These are phyloP conservation scores for Campodea augens DNA, from an alignment of 1,140 invertebrate species.

Conservation along the genomic window DNA sequence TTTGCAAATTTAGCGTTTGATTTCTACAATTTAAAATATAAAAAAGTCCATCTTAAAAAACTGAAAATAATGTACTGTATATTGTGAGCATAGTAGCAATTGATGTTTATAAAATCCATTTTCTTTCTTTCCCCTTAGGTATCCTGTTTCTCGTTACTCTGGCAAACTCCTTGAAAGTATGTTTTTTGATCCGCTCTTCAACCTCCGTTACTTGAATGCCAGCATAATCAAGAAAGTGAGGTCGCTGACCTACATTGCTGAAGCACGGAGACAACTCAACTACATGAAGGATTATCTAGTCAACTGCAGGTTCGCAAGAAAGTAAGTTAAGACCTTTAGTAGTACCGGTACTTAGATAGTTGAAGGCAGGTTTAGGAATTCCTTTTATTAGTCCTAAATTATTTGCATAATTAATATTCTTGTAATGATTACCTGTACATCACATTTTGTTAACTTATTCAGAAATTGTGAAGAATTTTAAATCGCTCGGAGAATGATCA, in stretches of 20 bases:
- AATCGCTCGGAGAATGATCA: too few species aligned
- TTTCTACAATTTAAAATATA: not conserved
- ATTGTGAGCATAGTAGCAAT: not conserved
- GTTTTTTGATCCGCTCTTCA: conserved; percentile 55
- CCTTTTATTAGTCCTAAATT: not conserved
- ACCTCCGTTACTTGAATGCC: conserved; percentile 48
- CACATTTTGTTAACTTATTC: too few species aligned
- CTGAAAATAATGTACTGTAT: not conserved
- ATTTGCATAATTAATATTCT: too few species aligned
- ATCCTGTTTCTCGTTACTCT: conserved; percentile 64
- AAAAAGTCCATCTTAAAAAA: not conserved
- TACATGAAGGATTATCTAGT: conserved; percentile 47
- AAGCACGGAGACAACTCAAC: conserved; percentile 40
- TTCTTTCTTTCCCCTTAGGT: conserved; percentile 30
- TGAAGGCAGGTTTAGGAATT: too few species aligned
- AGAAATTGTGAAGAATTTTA: too few species aligned
- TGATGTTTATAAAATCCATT: conserved; percentile 10
- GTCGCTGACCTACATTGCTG: conserved; percentile 35
- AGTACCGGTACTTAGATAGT: too few species aligned
- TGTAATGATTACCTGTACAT: too few species aligned
- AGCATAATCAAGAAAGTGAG: conserved; percentile 40
- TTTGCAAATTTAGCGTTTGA: not conserved
- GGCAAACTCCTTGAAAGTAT: conserved; percentile 56
- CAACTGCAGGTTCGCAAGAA: conserved; percentile 38
- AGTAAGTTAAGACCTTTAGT: too few species aligned